phyloP scores from a whole-genome alignment of 1,140 invertebrate genomes.

The Colletes gigas region DNA sequence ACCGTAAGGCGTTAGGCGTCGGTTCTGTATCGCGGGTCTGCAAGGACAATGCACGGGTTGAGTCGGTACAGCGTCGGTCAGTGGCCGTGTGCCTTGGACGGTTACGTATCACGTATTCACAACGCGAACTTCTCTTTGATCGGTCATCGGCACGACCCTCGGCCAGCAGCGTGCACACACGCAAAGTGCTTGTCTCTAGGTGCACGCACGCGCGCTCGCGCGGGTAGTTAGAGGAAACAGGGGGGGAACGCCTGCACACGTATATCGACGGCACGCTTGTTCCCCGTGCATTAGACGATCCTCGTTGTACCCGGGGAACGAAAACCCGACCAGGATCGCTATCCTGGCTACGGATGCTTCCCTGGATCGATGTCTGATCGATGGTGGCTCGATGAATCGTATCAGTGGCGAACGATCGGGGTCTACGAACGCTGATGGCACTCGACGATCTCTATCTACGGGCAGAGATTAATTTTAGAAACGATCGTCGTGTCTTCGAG shows the following conservation, averaged over 20 bases:
- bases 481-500: not conserved
- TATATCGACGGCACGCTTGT: constrained; percentile 35
- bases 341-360: not conserved
- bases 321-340: constrained; percentile 25
- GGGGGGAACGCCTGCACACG: constrained; percentile 45
- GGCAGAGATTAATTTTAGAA: not conserved
- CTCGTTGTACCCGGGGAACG: constrained; percentile 22
- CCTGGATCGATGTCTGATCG: not conserved
- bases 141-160: constrained; percentile 78
- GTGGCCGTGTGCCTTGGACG: constrained; percentile 74
- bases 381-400: not conserved
- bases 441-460: not conserved
- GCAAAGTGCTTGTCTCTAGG: not conserved
- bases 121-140: constrained; percentile 74
- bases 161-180: constrained; percentile 47
- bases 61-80: constrained; percentile 67
- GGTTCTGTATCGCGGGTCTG: constrained; percentile 33
- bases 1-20: constrained; percentile 7
- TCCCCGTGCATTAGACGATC: constrained; percentile 27
- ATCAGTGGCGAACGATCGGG: not conserved
- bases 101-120: constrained; percentile 78
- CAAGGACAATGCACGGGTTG: constrained; percentile 72
- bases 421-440: not conserved
- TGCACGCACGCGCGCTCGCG: constrained; percentile 13
- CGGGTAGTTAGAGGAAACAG: constrained; percentile 13